Base-by-base conservation (phyloP, 2,888 invertebrate species). In the Nomada hirtipes region DNA sequence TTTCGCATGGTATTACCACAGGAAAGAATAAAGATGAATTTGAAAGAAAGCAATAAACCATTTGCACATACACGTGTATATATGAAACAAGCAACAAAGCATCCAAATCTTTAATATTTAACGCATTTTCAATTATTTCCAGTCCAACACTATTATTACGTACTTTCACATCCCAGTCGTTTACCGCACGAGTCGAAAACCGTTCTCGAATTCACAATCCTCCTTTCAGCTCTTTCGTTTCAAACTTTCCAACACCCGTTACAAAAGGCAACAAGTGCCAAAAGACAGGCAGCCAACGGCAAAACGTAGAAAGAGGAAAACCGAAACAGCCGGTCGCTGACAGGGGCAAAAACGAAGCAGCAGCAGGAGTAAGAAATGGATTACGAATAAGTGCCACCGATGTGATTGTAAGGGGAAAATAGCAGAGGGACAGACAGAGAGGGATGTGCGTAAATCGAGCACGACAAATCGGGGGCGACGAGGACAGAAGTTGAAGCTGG, bases 401-500 rank as follows among this genome's bases (percentile, higher is more conserved):
- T 7, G 47, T 63, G 13, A 23, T n/a, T 42, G 57, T 13, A 36
- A 23, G 7, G 23, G 63, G 55, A n/a, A 55, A 11, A 47, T 20
- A 15, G 23, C 2, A 10, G 52, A 52, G 57, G 36, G 13, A 13
- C 36, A 11, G 20, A 36, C 23, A 60, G 57, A 29, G 18, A 50
- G 42, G 59, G 55, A 26, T 53, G 18, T 36, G 67, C 26, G 52
- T 50, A 64, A 82, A 74, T 64, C 29, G 64, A 69, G 65, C 55
- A 18, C 79, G 67, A 81, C 81, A 79, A 82, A 73, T 79, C 71
- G 67, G 26, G 52, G 64, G 59, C 68, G 53, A 42, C 53, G 82
- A 79, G 75, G 82, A 86, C 85, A 83, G 84, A 86, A 82, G 86
- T 86, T 69, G 79, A 64, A 57, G 75, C 44, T 70, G 60, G 75